phyloP scores from a whole-genome alignment of 2,113 vertebrate genomes.

The Holacanthus passer region DNA sequence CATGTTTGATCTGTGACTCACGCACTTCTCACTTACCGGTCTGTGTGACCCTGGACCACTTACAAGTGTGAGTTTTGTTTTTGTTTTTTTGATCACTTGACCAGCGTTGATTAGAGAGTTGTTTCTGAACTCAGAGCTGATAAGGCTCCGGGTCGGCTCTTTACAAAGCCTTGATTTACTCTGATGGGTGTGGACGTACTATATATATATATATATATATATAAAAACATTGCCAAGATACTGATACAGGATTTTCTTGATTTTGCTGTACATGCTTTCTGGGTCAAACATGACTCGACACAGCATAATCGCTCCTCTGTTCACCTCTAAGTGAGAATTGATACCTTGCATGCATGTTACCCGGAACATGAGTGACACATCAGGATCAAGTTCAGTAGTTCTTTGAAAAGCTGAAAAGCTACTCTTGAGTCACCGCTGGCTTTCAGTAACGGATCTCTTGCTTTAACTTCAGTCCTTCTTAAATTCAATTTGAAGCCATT shows the following conservation, averaged over 20 bases:
- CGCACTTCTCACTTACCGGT: background rate
- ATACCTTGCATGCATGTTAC: conserved; percentile 57
- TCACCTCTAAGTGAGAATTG: conserved; percentile 37
- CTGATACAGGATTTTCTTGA: background rate
- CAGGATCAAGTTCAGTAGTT: conserved; percentile 68
- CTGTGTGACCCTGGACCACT: conserved; percentile 27
- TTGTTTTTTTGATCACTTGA: background rate
- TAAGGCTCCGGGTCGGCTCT: background rate
- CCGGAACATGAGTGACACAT: conserved; percentile 70
- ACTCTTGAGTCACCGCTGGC: conserved; percentile 64
- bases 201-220: no score
- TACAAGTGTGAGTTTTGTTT: background rate
- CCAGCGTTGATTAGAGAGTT: conserved; percentile 1
- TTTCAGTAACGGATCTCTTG: conserved; percentile 68
- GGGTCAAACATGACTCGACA: conserved; percentile 45
- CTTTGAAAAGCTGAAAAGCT: conserved; percentile 69
- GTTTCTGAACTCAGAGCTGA: background rate
- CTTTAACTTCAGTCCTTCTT: conserved; percentile 67
- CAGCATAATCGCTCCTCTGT: conserved; percentile 5
- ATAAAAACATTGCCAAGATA: background rate
- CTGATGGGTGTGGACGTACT: background rate
- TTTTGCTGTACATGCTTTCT: background rate
- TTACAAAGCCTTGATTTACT: background rate
- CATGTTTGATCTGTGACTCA: conserved; percentile 67
- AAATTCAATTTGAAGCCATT: conserved; percentile 71